phyloP scores from a whole-genome alignment of 2,888 invertebrate species.

The Cartodere bifasciata region DNA sequence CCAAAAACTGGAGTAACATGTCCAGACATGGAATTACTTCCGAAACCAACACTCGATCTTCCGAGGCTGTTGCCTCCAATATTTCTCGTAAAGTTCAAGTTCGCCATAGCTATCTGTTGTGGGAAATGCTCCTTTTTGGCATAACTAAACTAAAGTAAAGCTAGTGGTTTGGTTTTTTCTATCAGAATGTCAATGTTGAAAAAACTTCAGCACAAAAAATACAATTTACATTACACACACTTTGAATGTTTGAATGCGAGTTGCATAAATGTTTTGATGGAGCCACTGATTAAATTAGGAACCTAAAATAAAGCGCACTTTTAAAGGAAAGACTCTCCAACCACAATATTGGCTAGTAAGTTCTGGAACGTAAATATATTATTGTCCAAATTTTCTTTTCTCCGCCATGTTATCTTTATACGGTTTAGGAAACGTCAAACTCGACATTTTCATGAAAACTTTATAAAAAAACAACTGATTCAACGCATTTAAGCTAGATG shows the following conservation, averaged over 20 bases:
- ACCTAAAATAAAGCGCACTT: constrained; percentile 9
- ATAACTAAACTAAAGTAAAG: constrained; percentile 27
- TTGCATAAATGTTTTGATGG: constrained; percentile 17
- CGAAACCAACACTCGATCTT: constrained; percentile 51
- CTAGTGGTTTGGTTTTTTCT: constrained; percentile 13
- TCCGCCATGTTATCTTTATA: constrained; percentile 33
- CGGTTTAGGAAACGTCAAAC: constrained; percentile 20
- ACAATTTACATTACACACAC: constrained; percentile 23
- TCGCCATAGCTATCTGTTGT: constrained; percentile 67
- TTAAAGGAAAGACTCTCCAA: no score
- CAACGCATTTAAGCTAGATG: no score
- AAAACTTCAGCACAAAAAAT: constrained; percentile 24
- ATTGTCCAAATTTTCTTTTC: constrained; percentile 34
- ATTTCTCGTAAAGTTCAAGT: constrained; percentile 86
- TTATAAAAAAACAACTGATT: constrained; percentile 12
- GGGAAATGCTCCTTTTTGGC: constrained; percentile 26
- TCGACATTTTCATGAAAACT: no score
- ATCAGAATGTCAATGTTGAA: constrained; percentile 18
- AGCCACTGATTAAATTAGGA: constrained; percentile 17
- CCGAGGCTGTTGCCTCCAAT: constrained; percentile 66
- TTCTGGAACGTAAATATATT: constrained; percentile 30
- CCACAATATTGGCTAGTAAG: no score
- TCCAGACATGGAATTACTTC: constrained; percentile 55
- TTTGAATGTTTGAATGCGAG: constrained; percentile 23
- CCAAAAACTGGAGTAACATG: constrained; percentile 73